A percentile compares a stretch with the other conserved stretches of the same genome.
These are phyloP conservation scores for Mizuhopecten yessoensis DNA, from an alignment of 1,140 invertebrate species.

Conservation along the genomic window DNA sequence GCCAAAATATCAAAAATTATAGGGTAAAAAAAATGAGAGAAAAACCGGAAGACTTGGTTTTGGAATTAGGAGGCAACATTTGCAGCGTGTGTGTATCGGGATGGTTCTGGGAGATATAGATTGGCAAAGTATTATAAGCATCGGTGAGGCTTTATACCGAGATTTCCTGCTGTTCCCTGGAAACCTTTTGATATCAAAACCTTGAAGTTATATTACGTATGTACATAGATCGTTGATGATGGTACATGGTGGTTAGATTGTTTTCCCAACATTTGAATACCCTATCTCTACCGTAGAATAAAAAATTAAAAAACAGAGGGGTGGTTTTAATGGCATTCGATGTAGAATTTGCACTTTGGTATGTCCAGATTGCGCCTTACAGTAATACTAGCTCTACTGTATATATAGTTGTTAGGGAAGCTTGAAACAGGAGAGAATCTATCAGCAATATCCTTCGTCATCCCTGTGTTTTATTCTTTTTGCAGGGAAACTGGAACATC, in stretches of 20 bases:
- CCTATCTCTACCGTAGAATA: neutral
- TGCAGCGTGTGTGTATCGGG: neutral
- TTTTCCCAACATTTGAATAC: constrained; percentile 20
- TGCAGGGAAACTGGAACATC: constrained; percentile 6
- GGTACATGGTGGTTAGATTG: neutral
- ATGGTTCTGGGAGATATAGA: neutral
- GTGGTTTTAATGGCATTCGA: constrained; percentile 17
- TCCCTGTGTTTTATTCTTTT: constrained; percentile 3
- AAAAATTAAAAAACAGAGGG: neutral
- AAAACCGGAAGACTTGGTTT: neutral
- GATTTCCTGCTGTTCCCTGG: constrained; percentile 17
- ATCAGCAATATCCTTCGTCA: neutral
- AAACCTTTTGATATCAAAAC: constrained; percentile 20
- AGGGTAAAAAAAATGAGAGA: neutral
- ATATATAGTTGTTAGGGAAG: neutral
- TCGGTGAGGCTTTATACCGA: neutral
- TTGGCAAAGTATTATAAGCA: constrained; percentile 35
- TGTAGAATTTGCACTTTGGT: neutral
- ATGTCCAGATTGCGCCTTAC: neutral
- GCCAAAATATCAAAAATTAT: constrained; percentile 34
- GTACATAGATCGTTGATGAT: neutral
- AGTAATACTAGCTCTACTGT: neutral
- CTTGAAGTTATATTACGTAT: constrained; percentile 2
- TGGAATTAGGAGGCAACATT: neutral
- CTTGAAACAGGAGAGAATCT: neutral